These are phyloP conservation scores for Macrophya alboannulata DNA, from an alignment of 2,888 invertebrate species.

Conservation along the genomic window DNA sequence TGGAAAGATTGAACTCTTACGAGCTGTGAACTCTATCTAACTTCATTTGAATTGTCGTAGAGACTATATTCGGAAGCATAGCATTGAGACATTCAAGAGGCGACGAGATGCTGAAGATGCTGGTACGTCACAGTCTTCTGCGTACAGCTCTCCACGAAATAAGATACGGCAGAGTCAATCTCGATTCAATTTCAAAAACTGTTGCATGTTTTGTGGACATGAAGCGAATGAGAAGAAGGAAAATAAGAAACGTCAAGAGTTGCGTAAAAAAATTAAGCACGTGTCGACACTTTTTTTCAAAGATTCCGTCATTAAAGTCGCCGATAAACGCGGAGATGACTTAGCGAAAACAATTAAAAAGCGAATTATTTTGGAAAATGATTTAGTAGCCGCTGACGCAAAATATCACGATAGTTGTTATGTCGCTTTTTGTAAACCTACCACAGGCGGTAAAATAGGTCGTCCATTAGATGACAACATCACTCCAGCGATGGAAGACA, in stretches of 20 bases:
- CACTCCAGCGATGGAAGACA: slow-evolving; percentile 73
- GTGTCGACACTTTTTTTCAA: slow-evolving; percentile 58
- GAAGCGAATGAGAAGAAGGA: slow-evolving; percentile 50
- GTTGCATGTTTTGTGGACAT: slow-evolving; percentile 30
- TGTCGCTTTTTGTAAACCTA: slow-evolving; percentile 69
- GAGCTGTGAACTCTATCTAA: background rate
- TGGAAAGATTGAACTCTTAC: slow-evolving; percentile 16
- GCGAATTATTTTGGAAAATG: slow-evolving; percentile 66
- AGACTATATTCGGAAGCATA: background rate
- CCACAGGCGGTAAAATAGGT: slow-evolving; percentile 71
- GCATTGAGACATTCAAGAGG: background rate
- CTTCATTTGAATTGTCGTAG: slow-evolving; percentile 19
- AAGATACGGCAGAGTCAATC: slow-evolving; percentile 6
- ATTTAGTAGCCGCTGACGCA: slow-evolving; percentile 72
- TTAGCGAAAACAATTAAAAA: slow-evolving; percentile 70
- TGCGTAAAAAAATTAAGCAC: slow-evolving; percentile 37
- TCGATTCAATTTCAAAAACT: background rate
- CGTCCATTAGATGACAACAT: slow-evolving; percentile 71
- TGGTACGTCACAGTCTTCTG: background rate
- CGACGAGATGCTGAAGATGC: background rate
- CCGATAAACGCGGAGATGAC: slow-evolving; percentile 61
- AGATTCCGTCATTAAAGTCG: slow-evolving; percentile 47
- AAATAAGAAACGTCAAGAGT: slow-evolving; percentile 1
- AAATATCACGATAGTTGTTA: slow-evolving; percentile 72
- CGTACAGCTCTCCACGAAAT: slow-evolving; percentile 7